phyloP scores from a whole-genome alignment of 2,113 vertebrate species.

The Rhinopomastus cyanomelas region DNA sequence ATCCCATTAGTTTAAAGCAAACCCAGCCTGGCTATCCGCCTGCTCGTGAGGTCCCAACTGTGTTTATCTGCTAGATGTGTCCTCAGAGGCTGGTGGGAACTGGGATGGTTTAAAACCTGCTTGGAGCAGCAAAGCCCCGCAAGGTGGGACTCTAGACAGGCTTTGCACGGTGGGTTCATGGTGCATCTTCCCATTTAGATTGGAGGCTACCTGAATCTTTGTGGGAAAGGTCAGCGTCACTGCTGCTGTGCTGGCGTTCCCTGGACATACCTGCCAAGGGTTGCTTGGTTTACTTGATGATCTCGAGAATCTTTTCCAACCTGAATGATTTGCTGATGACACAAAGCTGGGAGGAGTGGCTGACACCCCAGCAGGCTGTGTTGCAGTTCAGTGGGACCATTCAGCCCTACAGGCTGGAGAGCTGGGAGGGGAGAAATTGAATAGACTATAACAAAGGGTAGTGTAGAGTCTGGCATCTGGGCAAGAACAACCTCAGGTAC shows the following conservation, averaged over 20 bases:
- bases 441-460: too few species aligned
- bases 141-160: not conserved
- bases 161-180: fast-evolving
- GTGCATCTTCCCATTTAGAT: not conserved
- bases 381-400: too few species aligned
- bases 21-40: not conserved
- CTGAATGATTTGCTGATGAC: not conserved
- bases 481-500: too few species aligned
- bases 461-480: too few species aligned
- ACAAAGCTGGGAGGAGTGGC: not conserved
- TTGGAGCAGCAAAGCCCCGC: not conserved
- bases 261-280: not conserved
- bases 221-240: fast-evolving
- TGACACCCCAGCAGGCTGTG: not conserved
- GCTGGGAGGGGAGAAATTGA: too few species aligned
- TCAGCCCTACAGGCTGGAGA: too few species aligned
- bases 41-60: not conserved
- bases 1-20: conserved; percentile 11
- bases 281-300: not conserved
- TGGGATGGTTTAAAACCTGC: not conserved
- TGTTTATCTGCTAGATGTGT: not conserved
- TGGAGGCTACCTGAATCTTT: fast-evolving
- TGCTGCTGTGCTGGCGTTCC: not conserved
- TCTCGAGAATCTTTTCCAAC: too few species aligned
- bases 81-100: not conserved